Conservation (phyloP, 1,140 invertebrate species). For the Calliphora vicina region DNA sequence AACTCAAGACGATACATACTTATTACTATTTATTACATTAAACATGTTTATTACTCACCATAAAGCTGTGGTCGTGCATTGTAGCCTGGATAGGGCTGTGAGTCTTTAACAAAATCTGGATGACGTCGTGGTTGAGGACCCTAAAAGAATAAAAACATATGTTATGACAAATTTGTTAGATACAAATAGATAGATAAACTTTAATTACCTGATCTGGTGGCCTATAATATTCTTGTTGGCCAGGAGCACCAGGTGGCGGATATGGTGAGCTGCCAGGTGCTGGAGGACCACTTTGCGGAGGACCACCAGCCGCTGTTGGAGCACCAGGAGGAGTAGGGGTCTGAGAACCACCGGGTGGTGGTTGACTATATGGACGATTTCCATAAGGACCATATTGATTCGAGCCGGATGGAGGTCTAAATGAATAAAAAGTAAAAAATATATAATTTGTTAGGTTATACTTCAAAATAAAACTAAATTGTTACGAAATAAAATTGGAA, state of each 20-base stretch:
- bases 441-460: not conserved
- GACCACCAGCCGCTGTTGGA: conserved; percentile 44
- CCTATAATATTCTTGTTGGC: conserved; percentile 73
- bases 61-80: conserved; percentile 70
- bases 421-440: not conserved
- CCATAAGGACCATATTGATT: conserved; percentile 61
- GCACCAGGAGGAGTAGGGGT: conserved; percentile 50
- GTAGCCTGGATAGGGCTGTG: conserved; percentile 68
- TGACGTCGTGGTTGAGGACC: conserved; percentile 76
- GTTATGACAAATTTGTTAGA: not conserved
- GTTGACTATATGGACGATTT: conserved; percentile 57
- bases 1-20: too few species aligned
- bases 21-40: too few species aligned
- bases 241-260: conserved; percentile 66
- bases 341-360: conserved; percentile 55
- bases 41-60: conserved; percentile 56
- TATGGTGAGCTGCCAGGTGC: conserved; percentile 63
- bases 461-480: not conserved
- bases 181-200: not conserved
- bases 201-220: conserved; percentile 66
- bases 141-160: conserved; percentile 40
- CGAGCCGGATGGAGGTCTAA: conserved; percentile 55
- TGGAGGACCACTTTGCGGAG: conserved; percentile 52
- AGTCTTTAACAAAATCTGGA: conserved; percentile 86
- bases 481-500: not conserved